A percentile compares a stretch with the other conserved stretches of the same genome.
These are phyloP conservation scores for Ardeotis arabs DNA, from an alignment of 2,113 vertebrate genomes.

Conservation along the genomic window DNA sequence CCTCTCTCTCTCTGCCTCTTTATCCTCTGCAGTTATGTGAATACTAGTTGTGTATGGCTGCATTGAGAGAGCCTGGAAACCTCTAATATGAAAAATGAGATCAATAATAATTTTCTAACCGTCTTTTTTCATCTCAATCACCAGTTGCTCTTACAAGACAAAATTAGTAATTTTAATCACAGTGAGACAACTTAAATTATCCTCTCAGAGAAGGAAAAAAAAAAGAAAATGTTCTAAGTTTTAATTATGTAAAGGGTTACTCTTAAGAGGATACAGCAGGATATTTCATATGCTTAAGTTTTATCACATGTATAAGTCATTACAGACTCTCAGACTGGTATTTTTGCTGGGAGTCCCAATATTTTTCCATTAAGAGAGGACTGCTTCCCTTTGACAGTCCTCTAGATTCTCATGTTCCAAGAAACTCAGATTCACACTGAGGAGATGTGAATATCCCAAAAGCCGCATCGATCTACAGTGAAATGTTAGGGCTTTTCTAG, in stretches of 20 bases:
- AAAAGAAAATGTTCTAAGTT: background rate
- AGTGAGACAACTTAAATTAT: background rate
- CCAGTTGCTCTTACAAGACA: background rate
- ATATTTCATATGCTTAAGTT: background rate
- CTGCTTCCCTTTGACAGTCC: background rate
- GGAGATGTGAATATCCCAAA: background rate
- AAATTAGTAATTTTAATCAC: constrained; percentile 21
- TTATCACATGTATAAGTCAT: background rate
- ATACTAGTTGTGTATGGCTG: background rate
- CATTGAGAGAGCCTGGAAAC: background rate
- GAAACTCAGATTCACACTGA: background rate
- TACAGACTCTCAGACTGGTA: background rate
- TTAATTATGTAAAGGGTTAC: constrained; percentile 18
- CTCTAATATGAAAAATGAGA: background rate
- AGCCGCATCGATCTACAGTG: background rate
- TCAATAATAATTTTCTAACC: background rate
- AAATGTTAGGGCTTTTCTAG: background rate
- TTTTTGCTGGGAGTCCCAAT: background rate
- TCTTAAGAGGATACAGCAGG: background rate
- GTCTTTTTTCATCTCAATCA: background rate
- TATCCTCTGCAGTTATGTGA: background rate
- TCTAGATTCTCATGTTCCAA: background rate
- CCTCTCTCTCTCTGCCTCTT: background rate
- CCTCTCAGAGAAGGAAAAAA: background rate
- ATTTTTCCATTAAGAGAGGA: background rate